These are phyloP conservation scores for Aegypius monachus DNA, from an alignment of 2,113 vertebrate species.

Conservation along the genomic window DNA sequence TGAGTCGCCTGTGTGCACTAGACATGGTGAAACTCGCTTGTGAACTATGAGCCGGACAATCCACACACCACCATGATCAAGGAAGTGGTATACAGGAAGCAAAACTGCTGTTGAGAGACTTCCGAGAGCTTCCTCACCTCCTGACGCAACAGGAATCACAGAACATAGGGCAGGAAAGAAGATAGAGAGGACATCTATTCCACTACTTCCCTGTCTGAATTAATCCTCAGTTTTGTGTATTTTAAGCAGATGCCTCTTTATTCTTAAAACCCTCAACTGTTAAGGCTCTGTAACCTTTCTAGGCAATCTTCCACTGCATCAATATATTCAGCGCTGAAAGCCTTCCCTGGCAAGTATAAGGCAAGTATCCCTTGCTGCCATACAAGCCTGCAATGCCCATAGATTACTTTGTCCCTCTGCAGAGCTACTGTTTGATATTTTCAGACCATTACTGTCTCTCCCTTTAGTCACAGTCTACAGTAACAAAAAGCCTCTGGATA, in stretches of 20 bases:
- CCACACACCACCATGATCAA: neutral
- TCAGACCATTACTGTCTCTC: neutral
- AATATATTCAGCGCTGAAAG: neutral
- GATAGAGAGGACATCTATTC: neutral
- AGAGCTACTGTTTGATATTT: neutral
- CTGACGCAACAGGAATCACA: neutral
- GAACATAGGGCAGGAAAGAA: neutral
- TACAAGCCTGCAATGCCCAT: neutral
- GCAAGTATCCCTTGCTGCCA: neutral
- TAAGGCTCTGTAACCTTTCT: neutral
- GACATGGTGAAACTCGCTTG: too few relatives aligned
- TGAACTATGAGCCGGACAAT: too few relatives aligned
- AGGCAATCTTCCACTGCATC: neutral
- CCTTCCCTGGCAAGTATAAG: neutral
- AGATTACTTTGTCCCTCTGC: neutral
- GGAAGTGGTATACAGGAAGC: neutral
- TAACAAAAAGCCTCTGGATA: neutral
- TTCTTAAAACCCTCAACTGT: neutral
- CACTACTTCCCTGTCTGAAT: neutral
- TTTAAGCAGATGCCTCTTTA: neutral
- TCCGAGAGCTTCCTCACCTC: neutral
- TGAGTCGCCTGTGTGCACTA: too few relatives aligned
- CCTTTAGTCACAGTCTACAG: neutral
- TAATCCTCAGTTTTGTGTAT: neutral
- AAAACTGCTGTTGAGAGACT: neutral